These are phyloP conservation scores for Porites australiensis DNA, from an alignment of 64 coral and sea anemone genomes.

Conservation along the genomic window DNA sequence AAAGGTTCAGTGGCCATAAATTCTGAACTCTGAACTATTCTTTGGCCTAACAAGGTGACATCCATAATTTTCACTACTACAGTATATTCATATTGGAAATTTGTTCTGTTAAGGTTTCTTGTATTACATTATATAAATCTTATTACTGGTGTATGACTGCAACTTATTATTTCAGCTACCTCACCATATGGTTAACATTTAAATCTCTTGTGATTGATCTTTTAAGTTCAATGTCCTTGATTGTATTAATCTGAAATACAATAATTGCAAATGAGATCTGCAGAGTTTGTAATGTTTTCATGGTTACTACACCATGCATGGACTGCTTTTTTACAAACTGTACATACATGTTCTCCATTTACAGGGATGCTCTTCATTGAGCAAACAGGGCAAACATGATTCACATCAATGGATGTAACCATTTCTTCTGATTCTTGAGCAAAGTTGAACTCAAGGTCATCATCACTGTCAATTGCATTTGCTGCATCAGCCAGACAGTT, in stretches of 20 bases:
- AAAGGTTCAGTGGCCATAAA: too few species aligned
- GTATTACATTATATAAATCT: background rate
- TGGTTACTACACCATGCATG: slow-evolving; percentile 61
- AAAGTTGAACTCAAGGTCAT: background rate
- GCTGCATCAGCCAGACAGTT: slow-evolving; percentile 37
- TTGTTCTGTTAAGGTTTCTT: too few species aligned
- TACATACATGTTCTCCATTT: background rate
- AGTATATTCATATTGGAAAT: too few species aligned
- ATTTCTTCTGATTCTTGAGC: background rate
- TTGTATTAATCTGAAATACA: slow-evolving; percentile 8
- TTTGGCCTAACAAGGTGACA: too few species aligned
- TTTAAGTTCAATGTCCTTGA: background rate
- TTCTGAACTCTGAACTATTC: too few species aligned
- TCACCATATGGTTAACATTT: background rate
- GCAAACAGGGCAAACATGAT: slow-evolving; percentile 20
- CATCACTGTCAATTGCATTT: background rate
- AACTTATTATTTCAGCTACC: too few species aligned
- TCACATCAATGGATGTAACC: background rate
- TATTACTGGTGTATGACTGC: too few species aligned
- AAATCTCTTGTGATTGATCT: background rate
- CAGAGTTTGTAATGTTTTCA: slow-evolving; percentile 20
- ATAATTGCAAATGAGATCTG: background rate
- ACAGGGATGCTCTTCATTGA: background rate
- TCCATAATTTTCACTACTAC: too few species aligned
- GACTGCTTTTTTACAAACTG: too few species aligned